phyloP scores from a whole-genome alignment of 2,888 invertebrate species.

The Euplagia quadripunctaria region DNA sequence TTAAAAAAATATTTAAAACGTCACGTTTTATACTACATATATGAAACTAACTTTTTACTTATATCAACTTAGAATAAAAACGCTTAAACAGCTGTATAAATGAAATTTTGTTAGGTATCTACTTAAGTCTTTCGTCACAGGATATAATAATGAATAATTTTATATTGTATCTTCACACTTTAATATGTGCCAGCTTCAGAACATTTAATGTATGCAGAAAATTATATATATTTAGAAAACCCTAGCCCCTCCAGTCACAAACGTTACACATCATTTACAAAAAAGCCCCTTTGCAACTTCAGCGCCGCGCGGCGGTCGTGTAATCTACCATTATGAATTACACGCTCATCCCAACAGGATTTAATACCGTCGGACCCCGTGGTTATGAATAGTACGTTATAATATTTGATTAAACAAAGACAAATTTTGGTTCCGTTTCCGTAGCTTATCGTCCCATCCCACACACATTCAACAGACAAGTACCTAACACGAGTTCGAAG shows the following conservation, averaged over 20 bases:
- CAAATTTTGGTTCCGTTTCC: background rate
- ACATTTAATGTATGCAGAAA: background rate
- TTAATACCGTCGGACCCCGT: slow-evolving; percentile 45
- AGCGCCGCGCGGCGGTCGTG: slow-evolving; percentile 18
- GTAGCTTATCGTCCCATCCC: background rate
- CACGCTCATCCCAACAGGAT: slow-evolving; percentile 57
- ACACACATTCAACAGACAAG: background rate
- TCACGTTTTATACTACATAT: too few relatives aligned
- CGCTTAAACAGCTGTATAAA: too few relatives aligned
- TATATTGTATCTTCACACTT: background rate
- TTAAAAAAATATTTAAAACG: too few relatives aligned
- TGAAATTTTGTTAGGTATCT: too few relatives aligned
- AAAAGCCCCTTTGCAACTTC: background rate
- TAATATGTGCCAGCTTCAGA: background rate
- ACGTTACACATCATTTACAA: background rate
- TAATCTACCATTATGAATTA: slow-evolving; percentile 55
- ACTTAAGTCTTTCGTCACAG: background rate
- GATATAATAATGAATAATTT: background rate
- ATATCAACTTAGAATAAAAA: too few relatives aligned
- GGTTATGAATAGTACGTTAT: slow-evolving; percentile 52
- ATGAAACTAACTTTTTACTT: too few relatives aligned
- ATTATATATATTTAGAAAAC: background rate
- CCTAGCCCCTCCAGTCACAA: background rate
- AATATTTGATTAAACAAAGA: slow-evolving; percentile 21
- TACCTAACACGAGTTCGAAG: background rate